Evolutionary conservation across 2,797 vertebrate species (phyloP).

Genomic region (Pitangus sulphuratus): DNA sequence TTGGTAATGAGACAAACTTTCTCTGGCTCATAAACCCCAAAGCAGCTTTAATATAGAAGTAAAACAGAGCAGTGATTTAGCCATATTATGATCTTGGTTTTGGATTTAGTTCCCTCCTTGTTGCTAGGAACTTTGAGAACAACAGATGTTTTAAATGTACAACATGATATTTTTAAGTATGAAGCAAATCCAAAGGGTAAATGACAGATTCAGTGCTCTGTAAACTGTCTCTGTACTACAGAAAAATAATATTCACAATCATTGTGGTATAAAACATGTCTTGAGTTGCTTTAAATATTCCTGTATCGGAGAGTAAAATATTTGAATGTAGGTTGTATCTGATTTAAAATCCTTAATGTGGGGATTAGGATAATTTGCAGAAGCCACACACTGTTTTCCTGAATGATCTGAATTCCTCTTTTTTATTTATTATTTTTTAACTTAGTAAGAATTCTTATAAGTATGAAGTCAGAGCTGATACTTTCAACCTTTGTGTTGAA

Average conservation of each 20-base stretch:
- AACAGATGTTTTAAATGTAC: slow-evolving; percentile 40
- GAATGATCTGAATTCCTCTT: neutral
- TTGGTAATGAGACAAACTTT: slow-evolving; percentile 70
- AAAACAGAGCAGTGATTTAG: neutral
- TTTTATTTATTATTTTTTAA: too few species aligned
- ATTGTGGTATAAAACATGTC: neutral
- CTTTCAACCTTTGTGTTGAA: neutral
- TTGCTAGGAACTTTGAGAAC: neutral
- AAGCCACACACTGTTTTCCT: neutral
- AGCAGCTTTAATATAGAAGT: slow-evolving; percentile 59
- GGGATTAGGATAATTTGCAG: neutral
- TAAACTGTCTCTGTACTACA: neutral
- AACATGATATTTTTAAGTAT: neutral
- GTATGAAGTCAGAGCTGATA: neutral
- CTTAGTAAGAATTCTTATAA: neutral
- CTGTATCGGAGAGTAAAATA: neutral
- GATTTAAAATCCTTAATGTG: neutral
- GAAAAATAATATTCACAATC: neutral
- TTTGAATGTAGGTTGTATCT: neutral
- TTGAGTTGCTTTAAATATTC: neutral
- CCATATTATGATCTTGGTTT: neutral
- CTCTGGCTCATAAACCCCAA: slow-evolving; percentile 64
- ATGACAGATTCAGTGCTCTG: neutral
- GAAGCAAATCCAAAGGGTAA: neutral
- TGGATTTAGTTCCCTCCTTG: neutral